Conservation (phyloP, 2,888 invertebrate species). For the Torymus tubicola region DNA sequence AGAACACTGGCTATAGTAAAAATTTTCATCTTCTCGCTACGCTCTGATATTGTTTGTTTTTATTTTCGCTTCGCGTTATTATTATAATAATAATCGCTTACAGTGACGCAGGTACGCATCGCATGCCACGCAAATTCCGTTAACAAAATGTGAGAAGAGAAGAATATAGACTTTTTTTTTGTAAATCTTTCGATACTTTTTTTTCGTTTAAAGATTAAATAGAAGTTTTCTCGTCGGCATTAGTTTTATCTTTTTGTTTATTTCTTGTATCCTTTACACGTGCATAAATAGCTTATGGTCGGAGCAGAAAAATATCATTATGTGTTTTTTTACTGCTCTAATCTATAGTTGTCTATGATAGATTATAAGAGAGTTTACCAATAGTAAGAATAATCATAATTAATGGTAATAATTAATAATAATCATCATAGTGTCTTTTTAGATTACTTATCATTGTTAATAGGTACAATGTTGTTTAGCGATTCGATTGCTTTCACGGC, state of each 20-base stretch:
- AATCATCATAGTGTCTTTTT: slow-evolving; percentile 64
- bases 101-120: slow-evolving; percentile 8
- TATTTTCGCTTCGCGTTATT: not conserved
- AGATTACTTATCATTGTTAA: slow-evolving; percentile 61
- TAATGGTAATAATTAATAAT: slow-evolving; percentile 62
- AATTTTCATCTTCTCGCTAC: slow-evolving; percentile 34
- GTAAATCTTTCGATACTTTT: not conserved
- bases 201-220: slow-evolving; percentile 14
- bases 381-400: slow-evolving; percentile 64
- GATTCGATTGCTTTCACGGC: slow-evolving; percentile 24
- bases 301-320: slow-evolving; percentile 63
- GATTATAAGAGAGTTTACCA: slow-evolving; percentile 67
- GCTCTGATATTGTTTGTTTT: not conserved
- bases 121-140: slow-evolving; percentile 1
- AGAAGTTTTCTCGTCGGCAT: slow-evolving; percentile 32
- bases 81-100: not conserved
- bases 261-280: slow-evolving; percentile 46
- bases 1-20: slow-evolving; percentile 66
- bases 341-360: slow-evolving; percentile 66
- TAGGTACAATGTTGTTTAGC: slow-evolving; percentile 58
- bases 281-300: slow-evolving; percentile 61
- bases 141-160: slow-evolving; percentile 45
- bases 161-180: slow-evolving; percentile 26
- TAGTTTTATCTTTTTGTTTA: slow-evolving; percentile 4
- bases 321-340: slow-evolving; percentile 64